Base-by-base conservation (phyloP, 2,888 invertebrate genomes). In the Capitulum mitella region DNA sequence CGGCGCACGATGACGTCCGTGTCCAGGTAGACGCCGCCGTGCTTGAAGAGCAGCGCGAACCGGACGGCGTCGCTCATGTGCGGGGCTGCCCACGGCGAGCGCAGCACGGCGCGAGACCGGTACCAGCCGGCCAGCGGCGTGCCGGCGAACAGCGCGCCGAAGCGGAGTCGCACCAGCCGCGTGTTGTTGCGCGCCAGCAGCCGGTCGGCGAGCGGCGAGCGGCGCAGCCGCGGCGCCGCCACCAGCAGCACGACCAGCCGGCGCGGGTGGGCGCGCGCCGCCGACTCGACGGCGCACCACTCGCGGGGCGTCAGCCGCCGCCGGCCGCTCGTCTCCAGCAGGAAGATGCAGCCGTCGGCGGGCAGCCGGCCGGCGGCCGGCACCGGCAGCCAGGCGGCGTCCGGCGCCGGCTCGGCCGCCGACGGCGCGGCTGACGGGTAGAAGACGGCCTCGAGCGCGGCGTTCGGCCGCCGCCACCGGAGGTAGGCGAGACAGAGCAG, bases 11-110 rank as follows among this genome's bases (percentile, higher is more conserved):
- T 70, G 32, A 78, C 79, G 58, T 82, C 82, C 74, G 78, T 51
- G 77, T 82, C 82, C 74, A 82, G 64, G 58, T 81, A 82, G 19
- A 82, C 32, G 5, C 82, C 82, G 3, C 82, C 82, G 79, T 80
- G 80, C 26, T 54, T 70, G 77, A 76, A 77, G 46, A 82, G 34
- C 8, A 82, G 34, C 26, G 78, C 80, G 26, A 46, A 80, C 78
- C 81, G 75, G 12, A 81, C 34, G 16, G 78, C 80, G 70, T 81
- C 81, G 48, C 78, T 81, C 77, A 79, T 79, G 77, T 81, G 80
- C 10, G 78, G 78, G 5, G 51, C 46, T 6, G 80, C 78, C 80
- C 80, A 81, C 6, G 29, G 32, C 32, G 80, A 79, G 34, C 74
- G 37, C 32, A 70, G 75, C 81, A 80, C 80, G 19, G n/a, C 78